A percentile compares a stretch with the other conserved stretches of the same genome.
These are phyloP conservation scores for Vulpes lagopus DNA, from an alignment of 2,113 vertebrate genomes.

Conservation along the genomic window DNA sequence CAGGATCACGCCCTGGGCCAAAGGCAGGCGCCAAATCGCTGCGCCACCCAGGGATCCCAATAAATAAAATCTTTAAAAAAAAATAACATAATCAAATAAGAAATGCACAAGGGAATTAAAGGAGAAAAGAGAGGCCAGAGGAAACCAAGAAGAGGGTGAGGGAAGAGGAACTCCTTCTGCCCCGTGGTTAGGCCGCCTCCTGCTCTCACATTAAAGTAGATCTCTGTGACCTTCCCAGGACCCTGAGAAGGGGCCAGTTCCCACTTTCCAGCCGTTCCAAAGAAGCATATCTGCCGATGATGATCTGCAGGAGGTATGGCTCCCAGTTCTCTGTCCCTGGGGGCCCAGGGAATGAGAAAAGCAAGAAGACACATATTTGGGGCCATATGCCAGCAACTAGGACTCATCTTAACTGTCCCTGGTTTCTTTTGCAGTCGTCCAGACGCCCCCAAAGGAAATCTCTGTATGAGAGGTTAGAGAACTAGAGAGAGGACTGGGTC, in stretches of 20 bases:
- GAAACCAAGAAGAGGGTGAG: not conserved
- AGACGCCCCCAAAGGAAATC: slow-evolving; percentile 93
- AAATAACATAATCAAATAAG: not conserved
- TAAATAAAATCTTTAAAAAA: too few species aligned
- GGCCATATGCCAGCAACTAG: not conserved
- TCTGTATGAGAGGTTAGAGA: slow-evolving; percentile 93
- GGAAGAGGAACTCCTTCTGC: too few species aligned
- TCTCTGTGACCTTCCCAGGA: slow-evolving; percentile 85
- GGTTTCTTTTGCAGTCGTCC: slow-evolving; percentile 86
- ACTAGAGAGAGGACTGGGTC: not conserved
- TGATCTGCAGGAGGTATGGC: slow-evolving; percentile 90
- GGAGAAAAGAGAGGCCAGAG: too few species aligned
- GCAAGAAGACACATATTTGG: not conserved
- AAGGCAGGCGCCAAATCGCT: too few species aligned
- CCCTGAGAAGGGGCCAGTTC: slow-evolving; percentile 93
- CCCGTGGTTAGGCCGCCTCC: not conserved
- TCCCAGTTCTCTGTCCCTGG: not conserved
- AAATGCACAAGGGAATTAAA: not conserved
- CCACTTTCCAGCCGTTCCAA: slow-evolving; percentile 95
- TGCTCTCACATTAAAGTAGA: not conserved
- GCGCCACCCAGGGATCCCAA: too few species aligned
- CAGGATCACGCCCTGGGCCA: too few species aligned
- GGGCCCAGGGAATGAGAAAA: not conserved
- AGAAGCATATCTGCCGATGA: slow-evolving; percentile 94
- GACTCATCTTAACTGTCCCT: not conserved